Conservation (phyloP, 2,797 vertebrate species). For the Halcyon chelicuti region DNA sequence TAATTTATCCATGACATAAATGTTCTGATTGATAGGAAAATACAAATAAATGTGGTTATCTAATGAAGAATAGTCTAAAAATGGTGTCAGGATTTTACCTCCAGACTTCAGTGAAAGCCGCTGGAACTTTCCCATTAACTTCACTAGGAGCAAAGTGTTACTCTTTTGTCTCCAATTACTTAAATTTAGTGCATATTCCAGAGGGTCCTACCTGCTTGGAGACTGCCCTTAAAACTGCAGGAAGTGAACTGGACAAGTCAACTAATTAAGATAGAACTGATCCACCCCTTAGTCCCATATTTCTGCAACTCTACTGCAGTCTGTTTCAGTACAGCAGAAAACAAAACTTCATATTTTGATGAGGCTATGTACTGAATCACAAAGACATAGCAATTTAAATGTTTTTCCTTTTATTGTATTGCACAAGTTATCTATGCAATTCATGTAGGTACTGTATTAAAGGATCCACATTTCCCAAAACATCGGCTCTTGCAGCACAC, state of each 20-base stretch:
- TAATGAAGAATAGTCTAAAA: background rate
- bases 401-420: constrained; percentile 79
- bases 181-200: background rate
- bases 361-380: constrained; percentile 34
- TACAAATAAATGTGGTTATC: background rate
- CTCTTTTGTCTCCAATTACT: background rate
- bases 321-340: background rate
- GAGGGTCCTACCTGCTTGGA: background rate
- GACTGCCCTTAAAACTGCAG: background rate
- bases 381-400: constrained; percentile 63
- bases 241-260: background rate
- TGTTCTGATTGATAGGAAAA: background rate
- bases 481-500: constrained; percentile 65
- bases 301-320: background rate
- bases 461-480: constrained; percentile 70
- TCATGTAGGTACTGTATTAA: constrained; percentile 66
- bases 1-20: background rate
- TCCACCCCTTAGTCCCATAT: background rate
- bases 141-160: background rate
- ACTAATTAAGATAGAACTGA: background rate
- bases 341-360: background rate
- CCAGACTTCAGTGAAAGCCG: background rate
- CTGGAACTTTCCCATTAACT: background rate
- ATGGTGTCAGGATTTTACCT: background rate
- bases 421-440: constrained; percentile 77